phyloP scores from a whole-genome alignment of 2,113 vertebrate species.

The Hyaena hyaena region DNA sequence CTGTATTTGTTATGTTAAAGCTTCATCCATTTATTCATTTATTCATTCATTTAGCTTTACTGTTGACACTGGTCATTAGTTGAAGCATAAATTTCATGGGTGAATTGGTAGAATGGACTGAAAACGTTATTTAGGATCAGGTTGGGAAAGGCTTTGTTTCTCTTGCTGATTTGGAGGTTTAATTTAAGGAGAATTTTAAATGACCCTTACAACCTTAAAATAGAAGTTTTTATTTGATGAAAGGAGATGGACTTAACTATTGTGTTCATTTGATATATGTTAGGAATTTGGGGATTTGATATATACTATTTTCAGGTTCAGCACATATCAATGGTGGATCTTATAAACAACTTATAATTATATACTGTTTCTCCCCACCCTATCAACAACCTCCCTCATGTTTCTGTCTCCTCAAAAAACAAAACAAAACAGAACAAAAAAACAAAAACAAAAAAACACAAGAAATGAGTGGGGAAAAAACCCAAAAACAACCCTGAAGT shows the following conservation, averaged over 20 bases:
- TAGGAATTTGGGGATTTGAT: neutral
- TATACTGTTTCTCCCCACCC: neutral
- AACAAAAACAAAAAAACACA: neutral
- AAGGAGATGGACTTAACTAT: neutral
- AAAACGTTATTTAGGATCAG: neutral
- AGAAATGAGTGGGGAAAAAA: neutral
- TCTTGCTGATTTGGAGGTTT: neutral
- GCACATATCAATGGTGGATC: neutral
- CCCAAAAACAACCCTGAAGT: neutral
- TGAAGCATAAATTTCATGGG: neutral
- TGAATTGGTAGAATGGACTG: neutral
- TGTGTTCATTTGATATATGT: neutral
- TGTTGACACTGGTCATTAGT: neutral
- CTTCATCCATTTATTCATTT: neutral
- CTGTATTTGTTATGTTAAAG: neutral
- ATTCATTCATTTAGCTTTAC: neutral
- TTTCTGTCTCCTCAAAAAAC: neutral
- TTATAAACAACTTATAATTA: constrained; percentile 17
- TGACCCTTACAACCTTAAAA: neutral
- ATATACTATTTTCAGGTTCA: constrained; percentile 25
- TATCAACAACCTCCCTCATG: neutral
- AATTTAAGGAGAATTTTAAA: neutral
- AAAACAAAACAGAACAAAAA: neutral
- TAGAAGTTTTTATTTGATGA: neutral
- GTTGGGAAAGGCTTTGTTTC: neutral